Base-by-base conservation (phyloP, 1,140 invertebrate species). In the Spodoptera litura region DNA sequence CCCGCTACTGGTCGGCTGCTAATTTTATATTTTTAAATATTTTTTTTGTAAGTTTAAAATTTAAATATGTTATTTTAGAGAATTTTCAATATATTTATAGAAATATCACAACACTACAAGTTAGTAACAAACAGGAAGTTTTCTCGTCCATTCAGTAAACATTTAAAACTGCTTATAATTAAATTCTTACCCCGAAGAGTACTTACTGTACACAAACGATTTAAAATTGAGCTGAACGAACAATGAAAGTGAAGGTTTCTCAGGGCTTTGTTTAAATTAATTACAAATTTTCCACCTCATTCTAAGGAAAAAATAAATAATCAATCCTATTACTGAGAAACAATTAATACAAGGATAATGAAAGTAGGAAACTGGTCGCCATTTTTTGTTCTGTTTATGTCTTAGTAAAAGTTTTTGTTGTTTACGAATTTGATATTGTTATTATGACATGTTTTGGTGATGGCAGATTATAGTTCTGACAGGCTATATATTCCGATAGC, bases 221-320 rank as follows among this genome's bases (percentile, higher is more conserved):
- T 44, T 64, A 64, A 64, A 64, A 64, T 64, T 64, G 61, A 64
- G 61, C 61, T 35, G 31, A 44, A 20, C n/a, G 15, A 59, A 74
- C 70, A 75, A 62, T 75, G 27, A 75, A 75, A 75, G 44, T 11
- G 59, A 75, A 62, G 72, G 72, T 53, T 58, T 62, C 51, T 13
- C 12, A 75, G 25, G 3, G 20, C 59, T 59, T 75, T 75, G 72
- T 75, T 27, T 51, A 31, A 20, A 51, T 75, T 62, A 75, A 75
- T 62, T 62, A 35, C 58, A 75, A 73, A 75, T 75, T 62, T 75
- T 75, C 72, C 72, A 59, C 58, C 49, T 62, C 58, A 64, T 31
- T 51, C 59, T 11, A 6, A 15, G 0, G 11, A 53, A 62, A 73
- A 73, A 44, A 44, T 44, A 44, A 62, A 59, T 73, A 59, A 73